Conservation (phyloP, 2,888 invertebrate genomes). For the Phortica magna region DNA sequence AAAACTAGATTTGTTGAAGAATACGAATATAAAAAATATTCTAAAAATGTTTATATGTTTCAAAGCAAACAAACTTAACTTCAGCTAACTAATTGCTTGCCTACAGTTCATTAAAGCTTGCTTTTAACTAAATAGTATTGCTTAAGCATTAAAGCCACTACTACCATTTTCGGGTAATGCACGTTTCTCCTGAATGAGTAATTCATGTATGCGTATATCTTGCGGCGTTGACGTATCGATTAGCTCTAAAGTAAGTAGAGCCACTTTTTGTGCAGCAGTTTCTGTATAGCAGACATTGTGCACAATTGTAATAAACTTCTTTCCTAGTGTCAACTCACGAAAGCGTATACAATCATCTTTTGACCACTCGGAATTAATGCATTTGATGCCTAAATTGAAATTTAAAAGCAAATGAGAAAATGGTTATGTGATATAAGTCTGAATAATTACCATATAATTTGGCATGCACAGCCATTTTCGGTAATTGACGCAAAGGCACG, state of each 20-base stretch:
- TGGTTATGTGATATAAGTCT: background rate
- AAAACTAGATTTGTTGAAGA: background rate
- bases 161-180: slow-evolving; percentile 71
- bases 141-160: background rate
- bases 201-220: slow-evolving; percentile 84
- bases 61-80: background rate
- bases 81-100: background rate
- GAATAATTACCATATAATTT: slow-evolving; percentile 80
- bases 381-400: slow-evolving; percentile 78
- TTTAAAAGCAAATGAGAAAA: background rate
- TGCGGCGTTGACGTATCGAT: slow-evolving; percentile 85
- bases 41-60: background rate
- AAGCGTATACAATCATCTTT: slow-evolving; percentile 85
- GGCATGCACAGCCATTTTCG: slow-evolving; percentile 84
- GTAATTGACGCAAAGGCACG: slow-evolving; percentile 80
- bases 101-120: background rate
- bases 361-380: slow-evolving; percentile 78
- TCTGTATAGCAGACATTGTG: slow-evolving; percentile 82
- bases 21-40: background rate
- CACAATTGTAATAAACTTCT: slow-evolving; percentile 85
- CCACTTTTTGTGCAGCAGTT: slow-evolving; percentile 79
- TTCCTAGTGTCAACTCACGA: slow-evolving; percentile 84
- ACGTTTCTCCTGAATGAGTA: slow-evolving; percentile 82
- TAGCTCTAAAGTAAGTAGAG: slow-evolving; percentile 82
- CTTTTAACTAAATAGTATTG: background rate